A percentile compares a stretch with the other conserved stretches of the same genome.
Conservation (phyloP, 2,888 invertebrate species). For the Chesias legatella region DNA sequence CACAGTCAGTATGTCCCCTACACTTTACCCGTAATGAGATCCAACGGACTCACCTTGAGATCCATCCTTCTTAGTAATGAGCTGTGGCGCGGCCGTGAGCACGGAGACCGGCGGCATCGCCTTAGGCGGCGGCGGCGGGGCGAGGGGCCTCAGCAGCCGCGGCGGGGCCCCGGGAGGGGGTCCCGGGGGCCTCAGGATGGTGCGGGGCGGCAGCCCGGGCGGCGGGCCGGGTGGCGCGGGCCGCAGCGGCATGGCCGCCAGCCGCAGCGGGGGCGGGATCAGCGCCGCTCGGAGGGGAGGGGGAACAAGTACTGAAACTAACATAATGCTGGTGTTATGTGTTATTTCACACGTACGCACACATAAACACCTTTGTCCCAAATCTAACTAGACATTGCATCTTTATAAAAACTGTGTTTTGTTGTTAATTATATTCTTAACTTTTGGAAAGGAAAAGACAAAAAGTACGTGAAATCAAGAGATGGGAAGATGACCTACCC, state of each 20-base stretch:
- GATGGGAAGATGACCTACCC: too few species aligned
- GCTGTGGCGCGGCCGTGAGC: slow-evolving; percentile 89
- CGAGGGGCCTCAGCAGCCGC: slow-evolving; percentile 74
- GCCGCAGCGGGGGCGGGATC: slow-evolving; percentile 37
- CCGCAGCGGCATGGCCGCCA: slow-evolving; percentile 46
- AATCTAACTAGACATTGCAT: too few species aligned
- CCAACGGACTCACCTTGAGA: slow-evolving; percentile 60
- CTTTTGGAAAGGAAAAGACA: too few species aligned
- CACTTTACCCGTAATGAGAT: too few species aligned
- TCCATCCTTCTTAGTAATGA: slow-evolving; percentile 86
- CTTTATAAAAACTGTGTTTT: too few species aligned
- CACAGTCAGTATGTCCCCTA: too few species aligned
- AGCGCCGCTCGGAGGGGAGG: slow-evolving; percentile 53
- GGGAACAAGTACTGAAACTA: slow-evolving; percentile 53
- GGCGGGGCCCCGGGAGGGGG: slow-evolving; percentile 80
- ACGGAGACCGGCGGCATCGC: slow-evolving; percentile 82
- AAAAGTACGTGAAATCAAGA: too few species aligned
- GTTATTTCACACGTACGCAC: too few species aligned
- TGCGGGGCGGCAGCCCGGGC: slow-evolving; percentile 53
- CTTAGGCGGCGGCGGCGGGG: slow-evolving; percentile 76
- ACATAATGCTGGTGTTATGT: too few species aligned
- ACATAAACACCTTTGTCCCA: too few species aligned
- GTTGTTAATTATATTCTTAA: too few species aligned
- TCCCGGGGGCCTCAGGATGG: slow-evolving; percentile 82
- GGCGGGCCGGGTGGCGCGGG: slow-evolving; percentile 78